Evolutionary conservation across 1,140 invertebrate genomes (phyloP).

Genomic region (Scaptomyza montana): DNA sequence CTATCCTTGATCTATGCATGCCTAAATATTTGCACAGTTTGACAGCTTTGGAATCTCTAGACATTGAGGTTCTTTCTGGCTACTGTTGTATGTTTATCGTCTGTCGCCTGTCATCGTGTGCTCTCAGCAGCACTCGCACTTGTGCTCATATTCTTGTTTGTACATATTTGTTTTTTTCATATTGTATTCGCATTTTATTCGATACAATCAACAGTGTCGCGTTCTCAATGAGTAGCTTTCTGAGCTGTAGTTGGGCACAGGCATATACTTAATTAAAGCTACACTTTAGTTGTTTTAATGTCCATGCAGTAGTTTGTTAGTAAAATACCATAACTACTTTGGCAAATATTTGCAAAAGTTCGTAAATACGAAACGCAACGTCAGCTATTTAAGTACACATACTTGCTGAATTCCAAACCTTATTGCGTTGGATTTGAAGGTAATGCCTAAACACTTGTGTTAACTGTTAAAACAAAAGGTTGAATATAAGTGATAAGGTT

Average conservation of each 20-base stretch:
- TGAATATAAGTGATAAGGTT: not conserved
- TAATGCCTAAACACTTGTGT: constrained; percentile 49
- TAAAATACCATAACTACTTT: constrained; percentile 56
- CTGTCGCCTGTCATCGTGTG: not conserved
- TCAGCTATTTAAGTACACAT: constrained; percentile 21
- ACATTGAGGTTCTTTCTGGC: constrained; percentile 35
- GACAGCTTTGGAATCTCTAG: constrained; percentile 18
- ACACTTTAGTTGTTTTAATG: constrained; percentile 35
- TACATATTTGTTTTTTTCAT: not conserved
- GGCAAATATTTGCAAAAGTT: constrained; percentile 57
- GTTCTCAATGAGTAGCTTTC: constrained; percentile 2
- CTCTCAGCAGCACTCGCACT: not conserved
- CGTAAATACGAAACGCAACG: constrained; percentile 48
- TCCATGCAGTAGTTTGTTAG: constrained; percentile 56
- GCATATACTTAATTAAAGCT: constrained; percentile 2
- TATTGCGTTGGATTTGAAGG: constrained; percentile 25
- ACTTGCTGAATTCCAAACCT: constrained; percentile 17
- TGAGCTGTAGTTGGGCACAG: not conserved
- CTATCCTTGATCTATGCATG: not conserved
- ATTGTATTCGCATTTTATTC: constrained; percentile 38
- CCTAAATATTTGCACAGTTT: constrained; percentile 65
- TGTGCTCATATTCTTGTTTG: not conserved
- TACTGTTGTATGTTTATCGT: constrained; percentile 15
- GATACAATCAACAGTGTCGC: constrained; percentile 21
- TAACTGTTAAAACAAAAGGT: constrained; percentile 20